These are phyloP conservation scores for Cephus pygmeus DNA, from an alignment of 2,888 invertebrate genomes.

Conservation along the genomic window DNA sequence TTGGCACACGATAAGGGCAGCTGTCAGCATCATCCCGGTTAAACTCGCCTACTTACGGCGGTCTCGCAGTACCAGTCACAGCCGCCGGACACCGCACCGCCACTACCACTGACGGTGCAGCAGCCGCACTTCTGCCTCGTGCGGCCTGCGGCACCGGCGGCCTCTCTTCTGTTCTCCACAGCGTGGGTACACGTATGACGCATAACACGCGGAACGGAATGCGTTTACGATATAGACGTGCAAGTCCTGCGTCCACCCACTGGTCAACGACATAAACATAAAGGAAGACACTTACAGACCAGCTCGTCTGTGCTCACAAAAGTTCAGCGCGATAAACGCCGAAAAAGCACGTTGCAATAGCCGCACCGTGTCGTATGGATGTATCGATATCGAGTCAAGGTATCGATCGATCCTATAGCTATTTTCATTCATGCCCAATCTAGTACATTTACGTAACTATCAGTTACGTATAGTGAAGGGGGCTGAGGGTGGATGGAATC, in stretches of 20 bases:
- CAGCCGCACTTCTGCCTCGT: neutral
- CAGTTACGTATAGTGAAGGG: neutral
- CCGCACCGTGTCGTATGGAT: neutral
- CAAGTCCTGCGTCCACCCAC: neutral
- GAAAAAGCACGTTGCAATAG: neutral
- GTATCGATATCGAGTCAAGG: neutral
- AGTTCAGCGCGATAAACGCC: neutral
- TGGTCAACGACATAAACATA: neutral
- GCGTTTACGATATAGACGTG: neutral
- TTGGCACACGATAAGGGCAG: neutral
- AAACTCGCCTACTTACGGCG: neutral
- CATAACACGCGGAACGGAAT: neutral
- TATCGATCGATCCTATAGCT: neutral
- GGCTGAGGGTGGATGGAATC: neutral
- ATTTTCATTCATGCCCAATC: neutral
- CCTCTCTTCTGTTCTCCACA: neutral
- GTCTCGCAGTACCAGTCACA: neutral
- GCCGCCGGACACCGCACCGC: neutral
- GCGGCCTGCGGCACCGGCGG: neutral
- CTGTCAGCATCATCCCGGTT: neutral
- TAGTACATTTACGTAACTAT: neutral
- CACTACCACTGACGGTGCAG: neutral
- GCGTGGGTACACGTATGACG: neutral
- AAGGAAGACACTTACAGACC: neutral
- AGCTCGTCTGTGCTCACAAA: slow-evolving; percentile 26